Evolutionary conservation across 1,140 invertebrate species (phyloP).

Genomic region (Fopius arisanus): DNA sequence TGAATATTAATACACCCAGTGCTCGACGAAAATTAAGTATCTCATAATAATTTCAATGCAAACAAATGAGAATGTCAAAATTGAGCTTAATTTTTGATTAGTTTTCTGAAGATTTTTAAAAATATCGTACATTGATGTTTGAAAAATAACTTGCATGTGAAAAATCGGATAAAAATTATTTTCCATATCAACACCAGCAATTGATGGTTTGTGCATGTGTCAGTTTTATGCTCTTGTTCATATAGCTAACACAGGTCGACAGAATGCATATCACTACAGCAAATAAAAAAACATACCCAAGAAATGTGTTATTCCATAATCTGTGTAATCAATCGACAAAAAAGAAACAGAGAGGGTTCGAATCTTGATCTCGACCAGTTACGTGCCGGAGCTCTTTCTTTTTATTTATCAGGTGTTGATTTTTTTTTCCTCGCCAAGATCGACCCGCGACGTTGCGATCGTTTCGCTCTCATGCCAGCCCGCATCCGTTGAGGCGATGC

Average conservation of each 20-base stretch:
- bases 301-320: slow-evolving; percentile 19
- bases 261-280: not conserved
- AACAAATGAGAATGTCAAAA: no score
- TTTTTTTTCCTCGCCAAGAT: slow-evolving; percentile 17
- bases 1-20: no score
- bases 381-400: slow-evolving; percentile 10
- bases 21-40: no score
- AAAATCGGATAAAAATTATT: no score
- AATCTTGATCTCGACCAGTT: slow-evolving; percentile 20
- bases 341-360: slow-evolving; percentile 30
- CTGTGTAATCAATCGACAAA: slow-evolving; percentile 16
- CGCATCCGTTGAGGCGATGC: slow-evolving; percentile 40
- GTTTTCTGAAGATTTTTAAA: no score
- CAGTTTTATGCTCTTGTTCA: no score
- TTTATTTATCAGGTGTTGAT: not conserved
- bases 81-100: no score
- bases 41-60: no score
- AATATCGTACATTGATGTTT: no score
- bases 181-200: no score
- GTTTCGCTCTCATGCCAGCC: slow-evolving; percentile 38
- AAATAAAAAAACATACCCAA: slow-evolving; percentile 12
- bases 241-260: not conserved
- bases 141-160: no score
- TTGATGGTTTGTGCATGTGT: no score
- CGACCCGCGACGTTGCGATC: slow-evolving; percentile 29